A percentile compares a stretch with the other conserved stretches of the same genome.
Conservation (phyloP, 2,888 invertebrate species). For the Nephrocerus scutellatus region DNA sequence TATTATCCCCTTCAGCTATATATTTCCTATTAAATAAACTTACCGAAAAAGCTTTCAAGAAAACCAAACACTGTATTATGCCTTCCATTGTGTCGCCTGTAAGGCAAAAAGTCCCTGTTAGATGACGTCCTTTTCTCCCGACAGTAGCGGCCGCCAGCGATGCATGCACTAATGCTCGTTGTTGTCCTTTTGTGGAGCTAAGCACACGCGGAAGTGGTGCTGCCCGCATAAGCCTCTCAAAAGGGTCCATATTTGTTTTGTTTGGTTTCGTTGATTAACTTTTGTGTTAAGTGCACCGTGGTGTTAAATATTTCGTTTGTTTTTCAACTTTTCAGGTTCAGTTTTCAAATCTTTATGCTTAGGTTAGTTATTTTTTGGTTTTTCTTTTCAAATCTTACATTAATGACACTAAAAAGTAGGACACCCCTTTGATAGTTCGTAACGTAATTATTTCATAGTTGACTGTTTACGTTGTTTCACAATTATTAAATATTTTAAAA, state of each 20-base stretch:
- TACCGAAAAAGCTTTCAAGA: slow-evolving; percentile 89
- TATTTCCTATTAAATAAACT: no score
- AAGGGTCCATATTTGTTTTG: slow-evolving; percentile 61
- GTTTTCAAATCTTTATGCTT: slow-evolving; percentile 1
- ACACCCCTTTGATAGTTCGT: no score
- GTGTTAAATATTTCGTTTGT: slow-evolving; percentile 10
- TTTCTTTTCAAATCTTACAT: slow-evolving; percentile 11
- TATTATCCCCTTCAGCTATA: no score
- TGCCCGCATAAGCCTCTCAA: slow-evolving; percentile 72
- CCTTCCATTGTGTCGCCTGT: slow-evolving; percentile 91
- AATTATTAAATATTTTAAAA: no score
- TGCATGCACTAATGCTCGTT: slow-evolving; percentile 69
- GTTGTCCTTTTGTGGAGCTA: slow-evolving; percentile 49
- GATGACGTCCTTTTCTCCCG: slow-evolving; percentile 71
- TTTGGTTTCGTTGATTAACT: slow-evolving; percentile 6
- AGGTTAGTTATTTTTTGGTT: slow-evolving; percentile 1
- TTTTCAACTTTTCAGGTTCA: slow-evolving; percentile 5
- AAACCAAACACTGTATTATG: slow-evolving; percentile 86
- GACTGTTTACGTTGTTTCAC: no score
- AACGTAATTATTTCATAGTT: no score
- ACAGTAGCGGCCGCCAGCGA: slow-evolving; percentile 63
- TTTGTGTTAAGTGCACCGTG: slow-evolving; percentile 13
- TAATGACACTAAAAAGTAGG: neutral
- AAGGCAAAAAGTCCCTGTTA: slow-evolving; percentile 81
- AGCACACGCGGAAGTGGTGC: slow-evolving; percentile 61